Evolutionary conservation across 2,888 invertebrate species (phyloP).

Genomic region (Drosophila demipolita): DNA sequence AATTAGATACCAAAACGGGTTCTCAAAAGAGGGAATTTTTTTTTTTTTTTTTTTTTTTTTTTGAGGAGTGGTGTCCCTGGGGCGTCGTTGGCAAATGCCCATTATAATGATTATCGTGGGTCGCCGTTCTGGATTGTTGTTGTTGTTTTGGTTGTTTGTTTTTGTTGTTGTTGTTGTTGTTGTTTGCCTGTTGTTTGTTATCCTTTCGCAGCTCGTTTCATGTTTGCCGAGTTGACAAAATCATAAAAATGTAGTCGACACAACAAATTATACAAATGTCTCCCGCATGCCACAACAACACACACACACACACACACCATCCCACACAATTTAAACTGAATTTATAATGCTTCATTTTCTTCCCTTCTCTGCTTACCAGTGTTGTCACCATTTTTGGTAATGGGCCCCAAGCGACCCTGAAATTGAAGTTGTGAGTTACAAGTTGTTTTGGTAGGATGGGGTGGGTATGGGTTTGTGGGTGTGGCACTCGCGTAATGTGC

Average conservation of each 20-base stretch:
- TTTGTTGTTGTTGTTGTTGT: conserved; percentile 7
- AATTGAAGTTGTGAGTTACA: neutral
- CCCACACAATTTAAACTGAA: conserved; percentile 50
- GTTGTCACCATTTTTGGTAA: conserved; percentile 65
- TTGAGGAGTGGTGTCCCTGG: conserved; percentile 47
- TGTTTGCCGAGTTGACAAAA: conserved; percentile 75
- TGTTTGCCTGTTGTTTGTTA: conserved; percentile 31
- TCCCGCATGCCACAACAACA: conserved; percentile 48
- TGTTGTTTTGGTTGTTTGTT: conserved; percentile 13
- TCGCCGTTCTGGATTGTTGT: conserved; percentile 65
- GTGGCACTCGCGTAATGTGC: conserved; percentile 33
- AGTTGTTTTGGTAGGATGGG: neutral
- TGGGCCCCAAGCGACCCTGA: conserved; percentile 63
- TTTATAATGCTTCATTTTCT: conserved; percentile 46
- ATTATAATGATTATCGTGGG: conserved; percentile 78
- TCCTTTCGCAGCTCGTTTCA: conserved; percentile 74
- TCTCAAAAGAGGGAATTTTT: no score
- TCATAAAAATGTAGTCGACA: conserved; percentile 74
- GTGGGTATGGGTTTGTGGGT: neutral
- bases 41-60: neutral
- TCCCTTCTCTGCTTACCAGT: conserved; percentile 3
- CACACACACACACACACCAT: neutral
- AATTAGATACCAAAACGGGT: conserved; percentile 61
- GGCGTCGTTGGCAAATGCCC: conserved; percentile 68
- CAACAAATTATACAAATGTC: conserved; percentile 81